Base-by-base conservation (phyloP, 64 coral and sea anemone species). In the Stylophora pistillata region DNA sequence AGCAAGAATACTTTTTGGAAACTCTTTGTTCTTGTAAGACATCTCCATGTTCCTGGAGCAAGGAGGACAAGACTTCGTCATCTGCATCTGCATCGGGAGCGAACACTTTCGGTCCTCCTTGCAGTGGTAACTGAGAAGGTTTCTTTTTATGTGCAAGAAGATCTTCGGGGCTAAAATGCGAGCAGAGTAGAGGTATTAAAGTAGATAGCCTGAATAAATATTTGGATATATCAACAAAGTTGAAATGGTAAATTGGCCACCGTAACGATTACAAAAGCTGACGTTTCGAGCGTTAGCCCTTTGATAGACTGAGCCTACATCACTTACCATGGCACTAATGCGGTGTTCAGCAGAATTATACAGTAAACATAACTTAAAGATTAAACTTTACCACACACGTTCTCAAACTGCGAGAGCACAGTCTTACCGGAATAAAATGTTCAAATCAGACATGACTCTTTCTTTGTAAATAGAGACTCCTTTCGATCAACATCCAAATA, bases 1-100 rank as follows among this genome's bases (percentile, higher is more conserved):
- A 62, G 47, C 56, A 77, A 47, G 7, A 4, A 37, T 83, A 90
- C 89, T 84, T 90, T 25, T 81, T 90, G 5, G 60, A 4, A 27
- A 90, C 73, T 81, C 89, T 90, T 41, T 90, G 66, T 73, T 90
- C 78, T 64, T 80, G 81, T 25, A 90, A 34, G 18, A 83, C 78
- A 74, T 83, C 79, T 82, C 57, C 56, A 33, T 90, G 78, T 84
- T 83, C 89, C 74, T 25, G 23, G 17, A 90, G 70, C 77, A 90
- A 60, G 18, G 54, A 73, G 12, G 72, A 13, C 15, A 90, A 47
- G 10, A 31, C 26, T 64, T 54, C 15, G 5, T 80, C 26, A 52
- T 90, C 66, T 13, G 34, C 66, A 53, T 18, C 56, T 73, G 1
- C 53, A 59, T 87, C 71, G 21, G 89, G 89, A 41, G 89, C 79